phyloP scores from a whole-genome alignment of 2,888 invertebrate genomes.

The Lasioglossum villosulum region DNA sequence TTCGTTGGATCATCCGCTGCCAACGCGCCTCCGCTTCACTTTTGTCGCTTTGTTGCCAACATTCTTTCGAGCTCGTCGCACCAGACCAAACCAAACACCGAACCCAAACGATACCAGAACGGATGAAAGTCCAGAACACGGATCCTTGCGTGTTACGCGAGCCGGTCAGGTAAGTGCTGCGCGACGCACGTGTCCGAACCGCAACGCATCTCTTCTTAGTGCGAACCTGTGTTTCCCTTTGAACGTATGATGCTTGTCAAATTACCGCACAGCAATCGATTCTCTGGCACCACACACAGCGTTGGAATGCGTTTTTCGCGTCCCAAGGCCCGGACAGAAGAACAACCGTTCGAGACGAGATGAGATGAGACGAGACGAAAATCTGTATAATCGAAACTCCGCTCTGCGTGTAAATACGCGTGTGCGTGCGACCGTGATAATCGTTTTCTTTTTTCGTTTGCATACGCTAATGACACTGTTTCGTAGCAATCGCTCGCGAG shows the following conservation, averaged over 20 bases:
- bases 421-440: conserved; percentile 5
- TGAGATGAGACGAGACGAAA: background rate
- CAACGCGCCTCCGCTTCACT: background rate
- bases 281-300: conserved; percentile 3
- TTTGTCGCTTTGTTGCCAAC: conserved; percentile 31
- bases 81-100: background rate
- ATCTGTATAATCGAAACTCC: background rate
- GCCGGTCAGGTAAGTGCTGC: conserved; percentile 43
- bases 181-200: background rate
- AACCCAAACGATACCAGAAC: background rate
- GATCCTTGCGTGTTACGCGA: background rate
- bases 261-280: background rate
- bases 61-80: background rate
- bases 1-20: background rate
- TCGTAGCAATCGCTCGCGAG: background rate
- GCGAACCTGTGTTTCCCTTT: background rate
- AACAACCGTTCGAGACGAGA: background rate
- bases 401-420: background rate
- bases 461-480: background rate
- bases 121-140: background rate
- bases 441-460: background rate
- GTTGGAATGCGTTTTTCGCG: background rate
- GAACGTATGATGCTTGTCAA: conserved; percentile 4
- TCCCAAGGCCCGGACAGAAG: background rate
- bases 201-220: conserved; percentile 8